Evolutionary conservation across 2,888 invertebrate species (phyloP).

Genomic region (Hymenopus coronatus): DNA sequence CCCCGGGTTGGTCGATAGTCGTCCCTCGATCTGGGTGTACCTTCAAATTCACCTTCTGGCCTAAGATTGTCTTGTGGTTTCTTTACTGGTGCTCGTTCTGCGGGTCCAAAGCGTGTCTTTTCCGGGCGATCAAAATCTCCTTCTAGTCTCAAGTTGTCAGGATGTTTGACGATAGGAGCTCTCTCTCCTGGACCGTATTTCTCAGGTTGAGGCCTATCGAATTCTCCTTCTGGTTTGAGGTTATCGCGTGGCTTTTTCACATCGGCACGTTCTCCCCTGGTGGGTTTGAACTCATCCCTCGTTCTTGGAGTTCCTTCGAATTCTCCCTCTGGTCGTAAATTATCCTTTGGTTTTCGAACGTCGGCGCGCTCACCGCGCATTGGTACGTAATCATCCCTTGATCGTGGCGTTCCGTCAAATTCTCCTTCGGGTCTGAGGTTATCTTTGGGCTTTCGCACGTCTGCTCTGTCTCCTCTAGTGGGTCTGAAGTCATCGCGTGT

Average conservation of each 20-base stretch:
- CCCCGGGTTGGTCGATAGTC: constrained; percentile 47
- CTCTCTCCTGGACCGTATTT: constrained; percentile 48
- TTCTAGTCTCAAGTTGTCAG: constrained; percentile 47
- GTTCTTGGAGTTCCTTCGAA: constrained; percentile 46
- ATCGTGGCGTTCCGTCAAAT: constrained; percentile 36
- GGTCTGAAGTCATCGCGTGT: constrained; percentile 42
- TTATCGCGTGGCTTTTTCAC: constrained; percentile 50
- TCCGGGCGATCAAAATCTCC: constrained; percentile 50
- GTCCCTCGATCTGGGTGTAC: constrained; percentile 46
- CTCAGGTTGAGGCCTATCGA: constrained; percentile 38
- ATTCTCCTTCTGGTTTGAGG: constrained; percentile 49
- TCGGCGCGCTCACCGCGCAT: constrained; percentile 47
- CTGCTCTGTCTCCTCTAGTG: constrained; percentile 42
- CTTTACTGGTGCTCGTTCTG: constrained; percentile 43
- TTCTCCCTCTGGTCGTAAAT: constrained; percentile 52
- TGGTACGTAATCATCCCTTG: constrained; percentile 36
- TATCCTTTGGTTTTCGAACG: constrained; percentile 47
- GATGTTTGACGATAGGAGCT: constrained; percentile 40
- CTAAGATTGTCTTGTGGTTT: constrained; percentile 43
- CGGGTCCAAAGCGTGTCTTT: constrained; percentile 46
- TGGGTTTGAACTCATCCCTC: constrained; percentile 42
- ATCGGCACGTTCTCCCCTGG: constrained; percentile 45
- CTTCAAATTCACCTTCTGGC: constrained; percentile 38
- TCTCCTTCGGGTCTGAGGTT: constrained; percentile 56
- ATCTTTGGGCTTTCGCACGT: constrained; percentile 38